Base-by-base conservation (phyloP, 2,113 vertebrate genomes). In the Rattus norvegicus region DNA sequence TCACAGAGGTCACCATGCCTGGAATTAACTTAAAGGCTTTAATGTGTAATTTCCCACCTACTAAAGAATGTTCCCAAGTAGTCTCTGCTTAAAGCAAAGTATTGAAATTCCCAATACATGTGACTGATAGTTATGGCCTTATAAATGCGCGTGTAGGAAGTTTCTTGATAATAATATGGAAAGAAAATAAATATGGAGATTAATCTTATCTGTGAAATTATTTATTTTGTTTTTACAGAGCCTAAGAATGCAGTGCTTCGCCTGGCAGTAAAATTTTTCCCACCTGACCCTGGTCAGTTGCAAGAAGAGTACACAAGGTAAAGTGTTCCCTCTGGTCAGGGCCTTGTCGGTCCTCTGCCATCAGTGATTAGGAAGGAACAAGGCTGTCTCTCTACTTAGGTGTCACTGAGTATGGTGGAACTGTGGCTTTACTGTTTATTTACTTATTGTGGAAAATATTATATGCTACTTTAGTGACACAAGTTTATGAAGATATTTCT, bases 231-330 rank as follows among this genome's bases (percentile, higher is more conserved):
- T 97, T 81, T 97, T 97, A 11, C n/a, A 99, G 99, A 99, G 97
- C 99, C 99, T 81, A 99, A 99, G 98, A 99, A 99, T 88, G 98
- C 99, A 0, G 76, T 99, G 69, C 99, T 99, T 96, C 99, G 99
- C 85, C 98, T 99, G 84, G 99, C 99, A 0, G 99, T 99, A 0
- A 99, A 99, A 96, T 99, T 99, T 96, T 99, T 99, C 95, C 99
- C 99, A 16, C 99, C 99, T 4, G 99, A 99, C 90, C 99, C 99
- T 0, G 99, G 99, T 91, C 99, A 99, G 97, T 96, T 99, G 95
- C 99, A 99, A 96, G 99, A 99, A 93, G 99, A 99, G 88, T 99
- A 99, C n/a, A 99, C 99, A 0, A 99, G 99, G 99, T 99, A 96
- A 98, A 63, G 80, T 92, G 10, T 63, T 75, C 2, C 7, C 9